phyloP scores from a whole-genome alignment of 2,113 vertebrate genomes.

The Takifugu bimaculatus region DNA sequence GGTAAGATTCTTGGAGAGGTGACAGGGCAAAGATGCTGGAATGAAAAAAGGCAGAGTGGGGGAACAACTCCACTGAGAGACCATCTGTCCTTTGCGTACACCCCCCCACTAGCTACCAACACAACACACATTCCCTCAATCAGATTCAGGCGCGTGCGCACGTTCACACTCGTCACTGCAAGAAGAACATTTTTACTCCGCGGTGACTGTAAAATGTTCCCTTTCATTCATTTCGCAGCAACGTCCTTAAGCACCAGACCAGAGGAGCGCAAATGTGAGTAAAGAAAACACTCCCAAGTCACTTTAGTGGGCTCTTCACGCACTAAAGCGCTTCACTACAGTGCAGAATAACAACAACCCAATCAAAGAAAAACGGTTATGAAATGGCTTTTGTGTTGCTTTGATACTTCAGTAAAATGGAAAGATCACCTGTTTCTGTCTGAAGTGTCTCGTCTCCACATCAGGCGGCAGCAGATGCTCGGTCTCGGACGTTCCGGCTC shows the following conservation, averaged over 20 bases:
- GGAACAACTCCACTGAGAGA: constrained; percentile 77
- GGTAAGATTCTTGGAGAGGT: constrained; percentile 66
- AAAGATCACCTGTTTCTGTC: constrained; percentile 60
- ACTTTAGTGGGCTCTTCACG: neutral
- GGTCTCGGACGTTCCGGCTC: neutral
- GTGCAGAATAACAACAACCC: neutral
- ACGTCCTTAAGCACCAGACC: neutral
- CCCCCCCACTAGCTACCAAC: constrained; percentile 37
- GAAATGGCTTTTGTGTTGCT: neutral
- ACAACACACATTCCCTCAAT: constrained; percentile 47
- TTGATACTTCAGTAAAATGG: neutral
- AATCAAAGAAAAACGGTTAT: neutral
- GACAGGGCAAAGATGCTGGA: constrained; percentile 63
- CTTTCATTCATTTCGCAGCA: neutral
- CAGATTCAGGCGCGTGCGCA: constrained; percentile 20
- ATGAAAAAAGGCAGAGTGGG: constrained; percentile 61
- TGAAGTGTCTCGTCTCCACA: constrained; percentile 32
- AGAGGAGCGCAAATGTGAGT: constrained; percentile 5
- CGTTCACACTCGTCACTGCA: neutral
- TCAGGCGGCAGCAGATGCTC: constrained; percentile 15
- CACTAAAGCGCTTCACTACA: neutral
- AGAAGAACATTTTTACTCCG: no score
- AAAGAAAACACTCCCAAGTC: neutral
- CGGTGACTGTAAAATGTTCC: no score
- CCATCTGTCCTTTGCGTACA: constrained; percentile 76